Percentiles rank a stretch among this genome's conserved stretches.
Evolutionary conservation across 2,888 invertebrate species (phyloP).

Genomic region (Zaprionus obscuricornis): DNA sequence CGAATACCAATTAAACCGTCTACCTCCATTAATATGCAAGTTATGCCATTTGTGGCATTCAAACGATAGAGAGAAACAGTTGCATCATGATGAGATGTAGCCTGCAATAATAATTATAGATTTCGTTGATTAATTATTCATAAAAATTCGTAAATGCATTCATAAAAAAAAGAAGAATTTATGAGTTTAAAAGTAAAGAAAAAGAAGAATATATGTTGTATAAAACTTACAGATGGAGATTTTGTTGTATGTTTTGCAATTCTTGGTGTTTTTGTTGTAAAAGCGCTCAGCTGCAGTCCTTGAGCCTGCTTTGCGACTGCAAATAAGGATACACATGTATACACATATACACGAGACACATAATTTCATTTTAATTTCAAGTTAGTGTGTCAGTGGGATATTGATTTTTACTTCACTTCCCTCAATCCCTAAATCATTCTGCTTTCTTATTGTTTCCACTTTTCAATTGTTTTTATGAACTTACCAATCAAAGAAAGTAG

Average conservation of each 20-base stretch:
- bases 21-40: constrained; percentile 89
- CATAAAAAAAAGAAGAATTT: neutral
- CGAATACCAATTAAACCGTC: constrained; percentile 90
- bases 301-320: constrained; percentile 72
- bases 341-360: constrained; percentile 9
- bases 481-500: constrained; percentile 46
- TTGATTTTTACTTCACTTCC: constrained; percentile 54
- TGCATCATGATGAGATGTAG: constrained; percentile 80
- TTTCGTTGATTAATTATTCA: too few species aligned
- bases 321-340: constrained; percentile 15
- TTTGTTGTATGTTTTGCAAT: constrained; percentile 87
- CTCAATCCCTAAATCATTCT: constrained; percentile 4
- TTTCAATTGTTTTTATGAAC: constrained; percentile 16
- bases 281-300: constrained; percentile 85
- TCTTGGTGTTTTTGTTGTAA: constrained; percentile 87
- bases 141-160: neutral
- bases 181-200: neutral
- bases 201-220: neutral
- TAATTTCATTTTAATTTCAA: constrained; percentile 33
- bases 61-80: constrained; percentile 87
- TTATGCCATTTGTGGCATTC: constrained; percentile 88
- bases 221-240: constrained; percentile 79
- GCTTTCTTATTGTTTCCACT: neutral
- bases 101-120: constrained; percentile 53
- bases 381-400: constrained; percentile 55